phyloP scores from a whole-genome alignment of 2,113 vertebrate species.

The Chroicocephalus ridibundus region DNA sequence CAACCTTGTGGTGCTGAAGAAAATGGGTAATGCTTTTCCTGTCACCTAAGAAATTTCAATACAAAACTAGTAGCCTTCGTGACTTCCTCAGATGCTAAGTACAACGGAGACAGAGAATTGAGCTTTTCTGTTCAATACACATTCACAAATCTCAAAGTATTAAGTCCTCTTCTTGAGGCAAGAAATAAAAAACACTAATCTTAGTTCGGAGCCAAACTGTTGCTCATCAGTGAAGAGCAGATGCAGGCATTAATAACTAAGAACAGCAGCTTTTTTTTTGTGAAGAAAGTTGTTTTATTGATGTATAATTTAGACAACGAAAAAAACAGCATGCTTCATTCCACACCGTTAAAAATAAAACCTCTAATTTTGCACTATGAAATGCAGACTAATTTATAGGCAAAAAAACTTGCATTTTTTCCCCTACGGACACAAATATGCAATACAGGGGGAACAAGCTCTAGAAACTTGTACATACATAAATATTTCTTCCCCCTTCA shows the following conservation, averaged over 20 bases:
- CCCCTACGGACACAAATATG: background rate
- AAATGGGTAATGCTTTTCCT: background rate
- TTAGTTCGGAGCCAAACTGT: background rate
- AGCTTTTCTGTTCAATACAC: background rate
- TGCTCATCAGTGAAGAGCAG: background rate
- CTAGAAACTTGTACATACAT: background rate
- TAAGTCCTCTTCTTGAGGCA: background rate
- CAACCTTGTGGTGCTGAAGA: background rate
- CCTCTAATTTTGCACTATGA: constrained; percentile 37
- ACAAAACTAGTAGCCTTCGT: background rate
- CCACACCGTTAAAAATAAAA: constrained; percentile 38
- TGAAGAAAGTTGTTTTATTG: background rate
- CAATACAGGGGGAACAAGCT: background rate
- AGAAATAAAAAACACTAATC: background rate
- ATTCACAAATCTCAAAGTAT: background rate
- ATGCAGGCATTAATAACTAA: background rate
- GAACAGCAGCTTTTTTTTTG: background rate
- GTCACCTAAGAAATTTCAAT: background rate
- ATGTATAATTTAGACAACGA: background rate
- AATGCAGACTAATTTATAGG: constrained; percentile 49
- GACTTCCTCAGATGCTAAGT: background rate
- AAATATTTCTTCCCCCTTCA: background rate
- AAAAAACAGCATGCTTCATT: constrained; percentile 20
- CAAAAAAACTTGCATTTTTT: constrained; percentile 10
- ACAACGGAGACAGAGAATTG: background rate